Evolutionary conservation across 2,888 invertebrate genomes (phyloP), one percentile per base, ranked within the genome.

Genomic region (Prosapia bicincta): DNA sequence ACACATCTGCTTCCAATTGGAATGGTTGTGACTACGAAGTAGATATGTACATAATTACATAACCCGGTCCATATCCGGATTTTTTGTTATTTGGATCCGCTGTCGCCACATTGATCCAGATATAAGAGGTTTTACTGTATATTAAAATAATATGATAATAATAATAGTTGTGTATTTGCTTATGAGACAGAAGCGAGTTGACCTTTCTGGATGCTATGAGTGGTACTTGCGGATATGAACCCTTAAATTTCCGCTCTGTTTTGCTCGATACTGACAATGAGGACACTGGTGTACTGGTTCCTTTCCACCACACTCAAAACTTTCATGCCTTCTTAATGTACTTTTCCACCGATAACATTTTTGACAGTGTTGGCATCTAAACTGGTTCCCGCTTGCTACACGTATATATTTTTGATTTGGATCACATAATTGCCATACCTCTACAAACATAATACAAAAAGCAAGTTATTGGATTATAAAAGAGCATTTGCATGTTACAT

Each of bases 211-310:
- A 7, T 65, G 65, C 26, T 71, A 32, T 3, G 78, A 77, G 20
- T 80, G 80, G 66, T 80, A 80, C 78, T 93, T 92, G 80, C 93
- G 89, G 80, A 92, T 92, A 84, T 94, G 94, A 24, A 93, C 93
- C 81, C 93, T 92, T 26, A 94, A 87, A 86, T 94, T 94, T 81
- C 94, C 93, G 72, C 93, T 88, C 84, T 94, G 94, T 83, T 94
- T 92, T 78, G 94, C 93, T 82, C 89, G 88, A 86, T 93, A 93
- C 25, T 90, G 88, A 85, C 93, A 94, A 83, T 92, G 90, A 13
- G 93, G 92, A 82, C 94, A 94, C 79, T 93, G 92, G 85, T 93
- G 93, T 78, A 92, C 89, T 0, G 94, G 94, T 79, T 93, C 91
- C 84, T 94, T 94, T 79, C 30, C 93, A 13, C 69, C 74, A 69